These are phyloP conservation scores for Nyctibius bracteatus DNA, from an alignment of 2,113 vertebrate genomes.

Conservation along the genomic window DNA sequence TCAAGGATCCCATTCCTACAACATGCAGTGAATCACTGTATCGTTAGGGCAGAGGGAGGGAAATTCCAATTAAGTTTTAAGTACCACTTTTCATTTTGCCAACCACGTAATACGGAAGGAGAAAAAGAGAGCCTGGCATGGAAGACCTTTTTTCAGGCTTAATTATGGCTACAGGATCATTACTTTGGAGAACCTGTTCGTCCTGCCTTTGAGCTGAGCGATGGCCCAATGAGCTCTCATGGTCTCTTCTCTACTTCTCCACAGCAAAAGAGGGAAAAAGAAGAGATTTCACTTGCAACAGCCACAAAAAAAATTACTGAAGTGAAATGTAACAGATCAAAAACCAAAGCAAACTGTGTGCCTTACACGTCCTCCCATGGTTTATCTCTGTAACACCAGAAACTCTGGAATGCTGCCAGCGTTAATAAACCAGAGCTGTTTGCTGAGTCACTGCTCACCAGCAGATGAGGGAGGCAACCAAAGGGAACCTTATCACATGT, in stretches of 20 bases:
- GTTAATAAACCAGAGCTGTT: constrained; percentile 25
- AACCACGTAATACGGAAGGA: neutral
- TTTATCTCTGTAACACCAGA: constrained; percentile 27
- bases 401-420: constrained; percentile 14
- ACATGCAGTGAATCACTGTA: neutral
- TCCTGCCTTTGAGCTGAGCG: neutral
- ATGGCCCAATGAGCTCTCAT: neutral
- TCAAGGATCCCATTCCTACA: neutral
- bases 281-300: neutral
- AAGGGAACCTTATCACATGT: neutral
- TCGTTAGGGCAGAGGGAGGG: neutral
- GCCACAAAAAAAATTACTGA: neutral
- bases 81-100: neutral
- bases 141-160: neutral
- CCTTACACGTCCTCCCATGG: neutral
- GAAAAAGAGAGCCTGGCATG: neutral
- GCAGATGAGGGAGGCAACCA: neutral
- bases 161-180: neutral
- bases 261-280: neutral
- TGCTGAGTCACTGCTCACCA: constrained; percentile 53
- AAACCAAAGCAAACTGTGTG: neutral
- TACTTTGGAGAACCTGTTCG: neutral
- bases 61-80: neutral
- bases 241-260: neutral
- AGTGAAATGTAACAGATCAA: neutral